Evolutionary conservation across 2,797 vertebrate species (phyloP).

Genomic region (Myotis daubentonii): DNA sequence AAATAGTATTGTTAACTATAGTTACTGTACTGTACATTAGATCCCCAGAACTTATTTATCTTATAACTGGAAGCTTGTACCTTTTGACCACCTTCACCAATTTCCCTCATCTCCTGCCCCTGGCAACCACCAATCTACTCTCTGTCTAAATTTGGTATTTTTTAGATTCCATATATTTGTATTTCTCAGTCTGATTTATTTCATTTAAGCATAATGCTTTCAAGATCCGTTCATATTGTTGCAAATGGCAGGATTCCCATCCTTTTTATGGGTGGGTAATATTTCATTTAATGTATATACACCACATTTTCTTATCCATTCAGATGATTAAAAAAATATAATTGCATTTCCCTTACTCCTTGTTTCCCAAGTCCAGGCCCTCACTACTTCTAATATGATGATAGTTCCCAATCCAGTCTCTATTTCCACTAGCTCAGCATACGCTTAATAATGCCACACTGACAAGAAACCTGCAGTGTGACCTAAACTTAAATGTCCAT

Average conservation of each 20-base stretch:
- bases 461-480: background rate
- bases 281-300: background rate
- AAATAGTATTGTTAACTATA: background rate
- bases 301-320: background rate
- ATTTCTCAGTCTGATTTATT: background rate
- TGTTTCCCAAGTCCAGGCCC: background rate
- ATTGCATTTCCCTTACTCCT: background rate
- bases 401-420: background rate
- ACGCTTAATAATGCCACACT: conserved; percentile 5
- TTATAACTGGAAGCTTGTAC: background rate
- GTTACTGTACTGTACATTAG: background rate
- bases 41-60: background rate
- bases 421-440: background rate
- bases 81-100: background rate
- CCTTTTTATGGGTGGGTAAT: background rate
- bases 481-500: background rate
- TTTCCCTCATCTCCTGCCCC: background rate
- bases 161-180: background rate
- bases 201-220: background rate
- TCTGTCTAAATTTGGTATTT: background rate
- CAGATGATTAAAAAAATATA: conserved; percentile 21
- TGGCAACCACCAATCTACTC: background rate
- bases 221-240: background rate
- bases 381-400: background rate
- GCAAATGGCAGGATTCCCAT: conserved; percentile 2